Evolutionary conservation across 30 jellyfish, hydroid and myxozoan species (phyloP), one percentile per base, ranked within the genome.

Genomic region (Clytia hemisphaerica): DNA sequence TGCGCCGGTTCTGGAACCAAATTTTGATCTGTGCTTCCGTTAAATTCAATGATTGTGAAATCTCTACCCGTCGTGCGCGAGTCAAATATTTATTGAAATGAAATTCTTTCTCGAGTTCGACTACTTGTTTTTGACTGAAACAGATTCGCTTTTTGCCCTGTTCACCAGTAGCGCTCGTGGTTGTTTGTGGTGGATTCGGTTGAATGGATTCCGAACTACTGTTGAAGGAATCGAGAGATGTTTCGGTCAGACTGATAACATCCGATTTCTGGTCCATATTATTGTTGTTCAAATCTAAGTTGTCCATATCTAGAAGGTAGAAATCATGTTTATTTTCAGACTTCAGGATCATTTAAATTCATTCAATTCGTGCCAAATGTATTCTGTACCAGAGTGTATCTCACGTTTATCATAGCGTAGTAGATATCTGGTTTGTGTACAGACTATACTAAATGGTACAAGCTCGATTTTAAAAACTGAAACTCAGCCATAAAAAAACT

Each of bases 61-160:
- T 71, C 40, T 85, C 95, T 25, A 85, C 89, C 36, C 95, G 77
- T 44, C 95, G 58, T 22, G 93, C 95, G 18, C 95, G 53, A 2
- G 93, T 76, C 15, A 85, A 82, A 50, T 85, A 85, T 72, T 71
- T 85, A 47, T 78, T 85, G 62, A 76, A 85, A 46, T 78, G 93
- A 44, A 76, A 85, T 70, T 89, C 98, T 51, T 89, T 89, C 48
- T 89, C 98, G 6, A 89, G 78, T 72, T 89, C 98, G 49, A 89
- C 94, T 51, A 87, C 80, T 53, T 87, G 94, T 57, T 80, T 78
- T 31, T 87, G 97, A 12, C 94, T 75, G 87, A 87, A 87, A 47
- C 94, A 87, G 25, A 80, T 83, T 14, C 97, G 83, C 25, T 79
- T 87, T 72, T 81, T 87, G 21, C 49, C 49, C 65, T 66, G 55